Evolutionary conservation across 2,113 vertebrate species (phyloP), one percentile per base, ranked within the genome.

Genomic region (Tringa solitaria): DNA sequence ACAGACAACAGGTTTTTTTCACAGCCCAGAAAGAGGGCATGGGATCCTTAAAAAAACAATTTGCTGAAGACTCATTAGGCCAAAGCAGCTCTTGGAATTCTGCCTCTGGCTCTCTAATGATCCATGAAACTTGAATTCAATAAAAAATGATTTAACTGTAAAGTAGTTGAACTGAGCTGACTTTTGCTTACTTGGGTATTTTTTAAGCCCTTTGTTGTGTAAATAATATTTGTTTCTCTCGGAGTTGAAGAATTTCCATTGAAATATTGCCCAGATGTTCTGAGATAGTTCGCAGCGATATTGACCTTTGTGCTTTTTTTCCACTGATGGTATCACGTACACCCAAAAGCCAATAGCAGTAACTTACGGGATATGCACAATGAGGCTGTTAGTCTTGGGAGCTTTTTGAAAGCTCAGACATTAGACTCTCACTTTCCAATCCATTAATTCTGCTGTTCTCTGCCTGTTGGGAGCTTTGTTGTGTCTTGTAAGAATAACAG

Each of bases 41-140:
- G 20, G 37, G 70, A 91, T 96, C 63, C 85, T 82, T 96, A 97
- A 97, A 92, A 97, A 98, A 97, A 96, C 97, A 97, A 95, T 98
- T 98, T 98, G 80, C 95, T 95, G 96, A 97, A 97, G 93, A 97
- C 93, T 98, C 96, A 98, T 98, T 98, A 98, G 98, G 97, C 91
- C 96, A 87, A 97, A 97, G 89, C 68, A 73, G 96, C 86, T 94
- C 92, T 94, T 97, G 93, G 95, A 98, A 96, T 97, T 95, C 95
- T 97, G 96, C 96, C 96, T 97, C 92, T 93, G 85, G 97, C 93
- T 94, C 92, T 97, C 94, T 98, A 98, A 98, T 98, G 98, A 97
- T 96, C 98, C 98, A 96, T 98, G 98, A 98, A 98, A 98, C 95
- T 84, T 97, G 95, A 98, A 98, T 97, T 98, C 98, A 97, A 98